These are phyloP conservation scores for Scopus umbretta DNA, from an alignment of 2,113 vertebrate species.

Conservation along the genomic window DNA sequence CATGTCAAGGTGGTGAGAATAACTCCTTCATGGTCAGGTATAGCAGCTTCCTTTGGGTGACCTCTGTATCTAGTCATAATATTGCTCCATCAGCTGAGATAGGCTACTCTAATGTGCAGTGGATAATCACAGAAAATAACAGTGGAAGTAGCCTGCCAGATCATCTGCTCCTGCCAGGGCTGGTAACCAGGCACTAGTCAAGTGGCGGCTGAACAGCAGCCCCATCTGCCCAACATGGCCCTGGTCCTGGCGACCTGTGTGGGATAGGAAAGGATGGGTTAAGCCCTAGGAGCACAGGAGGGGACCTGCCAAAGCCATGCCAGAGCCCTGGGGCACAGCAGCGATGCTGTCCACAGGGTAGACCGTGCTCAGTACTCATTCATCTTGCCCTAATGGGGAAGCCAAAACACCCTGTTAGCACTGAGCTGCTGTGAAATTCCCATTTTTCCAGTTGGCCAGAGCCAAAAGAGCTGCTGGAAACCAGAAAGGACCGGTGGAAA, in stretches of 20 bases:
- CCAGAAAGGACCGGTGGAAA: background rate
- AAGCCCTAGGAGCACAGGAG: background rate
- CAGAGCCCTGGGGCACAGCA: background rate
- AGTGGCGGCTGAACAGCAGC: background rate
- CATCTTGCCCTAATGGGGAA: fast-evolving
- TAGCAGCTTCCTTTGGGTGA: background rate
- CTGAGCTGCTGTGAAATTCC: background rate
- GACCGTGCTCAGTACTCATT: background rate
- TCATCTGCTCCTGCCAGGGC: background rate
- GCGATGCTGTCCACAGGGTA: fast-evolving
- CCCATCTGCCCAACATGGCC: background rate
- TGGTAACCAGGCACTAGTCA: background rate
- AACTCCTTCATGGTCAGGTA: background rate
- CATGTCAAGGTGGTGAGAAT: background rate
- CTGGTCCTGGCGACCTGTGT: background rate
- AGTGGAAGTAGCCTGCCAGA: background rate
- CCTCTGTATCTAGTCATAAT: background rate
- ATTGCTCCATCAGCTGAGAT: background rate
- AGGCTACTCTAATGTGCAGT: background rate
- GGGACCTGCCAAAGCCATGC: background rate
- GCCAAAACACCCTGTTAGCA: background rate
- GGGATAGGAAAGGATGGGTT: background rate
- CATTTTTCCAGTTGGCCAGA: background rate
- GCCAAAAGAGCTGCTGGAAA: background rate
- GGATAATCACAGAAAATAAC: background rate